Evolutionary conservation across 1,140 invertebrate species (phyloP).

Genomic region (Ceratina calcarata): DNA sequence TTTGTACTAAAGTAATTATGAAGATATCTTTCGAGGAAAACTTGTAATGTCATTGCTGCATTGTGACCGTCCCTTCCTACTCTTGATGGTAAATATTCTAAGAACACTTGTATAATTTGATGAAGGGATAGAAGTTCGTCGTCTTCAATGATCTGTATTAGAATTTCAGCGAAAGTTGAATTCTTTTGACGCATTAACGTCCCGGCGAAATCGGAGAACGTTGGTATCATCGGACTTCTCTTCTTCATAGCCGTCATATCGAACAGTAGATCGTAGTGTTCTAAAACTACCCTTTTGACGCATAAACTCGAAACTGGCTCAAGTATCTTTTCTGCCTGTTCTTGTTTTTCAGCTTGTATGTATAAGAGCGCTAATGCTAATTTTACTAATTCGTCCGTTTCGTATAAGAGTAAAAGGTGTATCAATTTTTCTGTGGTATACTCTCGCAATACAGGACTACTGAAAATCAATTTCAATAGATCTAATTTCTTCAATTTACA

Average conservation of each 20-base stretch:
- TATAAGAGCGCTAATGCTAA: slow-evolving; percentile 81
- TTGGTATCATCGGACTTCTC: slow-evolving; percentile 71
- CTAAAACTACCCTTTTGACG: slow-evolving; percentile 73
- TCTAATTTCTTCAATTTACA: slow-evolving; percentile 77
- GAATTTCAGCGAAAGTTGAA: slow-evolving; percentile 76
- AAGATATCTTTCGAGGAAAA: slow-evolving; percentile 81
- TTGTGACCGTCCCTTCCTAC: slow-evolving; percentile 81
- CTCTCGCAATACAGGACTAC: slow-evolving; percentile 81
- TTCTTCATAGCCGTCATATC: slow-evolving; percentile 76
- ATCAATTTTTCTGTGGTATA: slow-evolving; percentile 83
- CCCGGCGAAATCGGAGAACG: slow-evolving; percentile 82
- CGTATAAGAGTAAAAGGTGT: slow-evolving; percentile 72
- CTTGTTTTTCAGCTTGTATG: slow-evolving; percentile 80
- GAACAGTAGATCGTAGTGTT: slow-evolving; percentile 81
- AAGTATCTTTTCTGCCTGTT: slow-evolving; percentile 77
- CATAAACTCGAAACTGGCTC: slow-evolving; percentile 74
- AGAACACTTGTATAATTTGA: slow-evolving; percentile 82
- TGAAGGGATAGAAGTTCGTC: slow-evolving; percentile 75
- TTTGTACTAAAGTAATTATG: slow-evolving; percentile 76
- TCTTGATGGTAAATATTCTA: slow-evolving; percentile 82
- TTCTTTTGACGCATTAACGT: slow-evolving; percentile 80
- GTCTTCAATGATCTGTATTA: slow-evolving; percentile 78
- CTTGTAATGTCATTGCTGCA: slow-evolving; percentile 80
- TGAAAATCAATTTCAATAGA: slow-evolving; percentile 81
- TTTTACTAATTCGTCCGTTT: slow-evolving; percentile 70